Base-by-base conservation (phyloP, 2,113 vertebrate genomes). In the Osmerus mordax region DNA sequence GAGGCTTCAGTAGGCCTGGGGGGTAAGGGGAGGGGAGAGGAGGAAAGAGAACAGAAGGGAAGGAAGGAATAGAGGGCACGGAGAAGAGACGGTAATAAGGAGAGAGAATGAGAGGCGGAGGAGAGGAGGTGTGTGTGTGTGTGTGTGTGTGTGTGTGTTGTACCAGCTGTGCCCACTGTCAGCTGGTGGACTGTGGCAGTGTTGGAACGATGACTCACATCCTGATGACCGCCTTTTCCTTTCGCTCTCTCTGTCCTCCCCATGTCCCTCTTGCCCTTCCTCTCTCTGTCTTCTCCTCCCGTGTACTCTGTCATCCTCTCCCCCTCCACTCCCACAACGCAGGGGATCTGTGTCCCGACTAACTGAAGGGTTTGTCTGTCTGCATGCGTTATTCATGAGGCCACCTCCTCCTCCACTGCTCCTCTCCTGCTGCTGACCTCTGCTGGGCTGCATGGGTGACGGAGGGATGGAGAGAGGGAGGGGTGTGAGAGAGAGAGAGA, bases 291-390 rank as follows among this genome's bases (percentile, higher is more conserved):
- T 60, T 56, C 19, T 16, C 62, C 63, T 75, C 58, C 63, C 58
- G 25, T 51, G 58, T 4, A 28, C 15, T 51, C 61, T 4, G 18
- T 4, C 13, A 1, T 15, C 61, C 56, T 23, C 69, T 56, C 15
- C 11, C 28, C 63, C 8, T 51, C 14, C 54, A 4, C 64, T 25
- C 60, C 47, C 65, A 16, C 53, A 56, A 74, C 56, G 53, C 56
- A 47, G 64, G 64, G 71, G 71, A 67, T 60, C 71, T 66, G 71
- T 73, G 63, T 73, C 71, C 71, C 58, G 64, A 67, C 63, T 52
- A 36, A 73, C 25, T 52, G 63, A 65, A 41, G 18, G 56, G 67
- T 53, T 59, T 32, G 70, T 58, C 58, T 68, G 29, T 47, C 59
- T 36, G 21, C 36, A 72, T 69, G 52, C 56, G 25, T 69, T 63